Evolutionary conservation across 2,113 vertebrate genomes (phyloP), one percentile per base, ranked within the genome.

Genomic region (Peromyscus polionotus): DNA sequence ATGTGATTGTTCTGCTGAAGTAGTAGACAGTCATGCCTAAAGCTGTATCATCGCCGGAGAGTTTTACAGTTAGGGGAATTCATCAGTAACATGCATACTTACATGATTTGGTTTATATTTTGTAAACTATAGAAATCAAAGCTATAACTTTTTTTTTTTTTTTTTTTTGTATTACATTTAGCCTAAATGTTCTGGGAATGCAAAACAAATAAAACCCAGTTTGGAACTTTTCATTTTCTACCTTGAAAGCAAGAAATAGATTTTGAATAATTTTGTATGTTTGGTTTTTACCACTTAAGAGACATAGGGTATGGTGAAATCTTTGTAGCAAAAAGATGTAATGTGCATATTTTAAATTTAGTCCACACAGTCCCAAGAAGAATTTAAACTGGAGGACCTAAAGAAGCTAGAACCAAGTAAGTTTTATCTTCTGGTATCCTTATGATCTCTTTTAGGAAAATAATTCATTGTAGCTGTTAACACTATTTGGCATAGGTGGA

Each of bases 381-480:
- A 99, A 81, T 99, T 99, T 98, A 99, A 99, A 97, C 98, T 99
- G 95, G 99, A 99, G 98, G 99, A 99, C 96, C 98, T 99, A 98
- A 99, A 99, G 98, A 99, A 99, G 98, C 98, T 99, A 98, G 99
- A 99, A 98, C 99, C 99, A 98, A 99, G 99, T 99, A 98, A 99
- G 99, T 98, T 97, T 97, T 97, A 68, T 79, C 57, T 88, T 75
- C 8, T 48, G 63, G 36, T n/a, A 70, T 70, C 94, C 88, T 39
- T 77, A 70, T 91, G 63, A 24, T 73, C 42, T 11, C 88, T 5
- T 88, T 95, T 94, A 85, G 61, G 83, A 93, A 91, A 87, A 73
- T 39, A 92, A 31, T 80, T 91, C 19, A 5, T 45, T 95, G 70
- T 33, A 20, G 10, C 48, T 59, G 26, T 26, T 77, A 70, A 79